A percentile compares a stretch with the other conserved stretches of the same genome.
These are phyloP conservation scores for Mythimna impura DNA, from an alignment of 2,888 invertebrate genomes.

Conservation along the genomic window DNA sequence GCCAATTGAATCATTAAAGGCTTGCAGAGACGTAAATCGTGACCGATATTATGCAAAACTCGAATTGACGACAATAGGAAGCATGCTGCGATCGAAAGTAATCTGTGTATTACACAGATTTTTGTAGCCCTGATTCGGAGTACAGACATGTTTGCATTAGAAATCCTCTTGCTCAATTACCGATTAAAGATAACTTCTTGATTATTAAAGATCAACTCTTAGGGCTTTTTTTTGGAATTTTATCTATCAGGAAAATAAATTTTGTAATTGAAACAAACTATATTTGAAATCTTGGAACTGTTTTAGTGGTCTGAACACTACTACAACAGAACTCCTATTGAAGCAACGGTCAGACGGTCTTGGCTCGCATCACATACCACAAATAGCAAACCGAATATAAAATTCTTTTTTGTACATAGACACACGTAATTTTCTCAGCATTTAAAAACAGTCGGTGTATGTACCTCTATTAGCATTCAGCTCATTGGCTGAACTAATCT, in stretches of 20 bases:
- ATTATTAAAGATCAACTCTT: background rate
- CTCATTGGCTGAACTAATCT: constrained; percentile 80
- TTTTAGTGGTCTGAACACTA: background rate
- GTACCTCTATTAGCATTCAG: constrained; percentile 78
- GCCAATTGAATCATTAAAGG: constrained; percentile 82
- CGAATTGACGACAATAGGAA: constrained; percentile 79
- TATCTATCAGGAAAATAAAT: background rate
- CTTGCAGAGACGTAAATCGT: constrained; percentile 78
- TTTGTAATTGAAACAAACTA: background rate
- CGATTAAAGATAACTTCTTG: constrained; percentile 4
- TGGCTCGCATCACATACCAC: constrained; percentile 44
- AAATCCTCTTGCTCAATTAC: constrained; percentile 13
- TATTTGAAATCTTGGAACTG: background rate
- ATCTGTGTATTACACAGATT: constrained; percentile 67
- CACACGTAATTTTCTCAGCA: constrained; percentile 66
- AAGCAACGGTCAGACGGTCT: constrained; percentile 35
- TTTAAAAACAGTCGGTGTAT: constrained; percentile 65
- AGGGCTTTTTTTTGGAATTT: too few relatives aligned
- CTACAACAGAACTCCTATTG: constrained; percentile 33
- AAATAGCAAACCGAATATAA: constrained; percentile 52
- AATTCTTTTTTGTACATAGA: constrained; percentile 61
- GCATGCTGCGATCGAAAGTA: constrained; percentile 74
- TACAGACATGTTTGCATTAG: constrained; percentile 16
- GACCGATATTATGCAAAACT: constrained; percentile 85
- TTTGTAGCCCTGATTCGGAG: constrained; percentile 63